These are phyloP conservation scores for Brachionus plicatilis DNA, from an alignment of 1,140 invertebrate species.

Conservation along the genomic window DNA sequence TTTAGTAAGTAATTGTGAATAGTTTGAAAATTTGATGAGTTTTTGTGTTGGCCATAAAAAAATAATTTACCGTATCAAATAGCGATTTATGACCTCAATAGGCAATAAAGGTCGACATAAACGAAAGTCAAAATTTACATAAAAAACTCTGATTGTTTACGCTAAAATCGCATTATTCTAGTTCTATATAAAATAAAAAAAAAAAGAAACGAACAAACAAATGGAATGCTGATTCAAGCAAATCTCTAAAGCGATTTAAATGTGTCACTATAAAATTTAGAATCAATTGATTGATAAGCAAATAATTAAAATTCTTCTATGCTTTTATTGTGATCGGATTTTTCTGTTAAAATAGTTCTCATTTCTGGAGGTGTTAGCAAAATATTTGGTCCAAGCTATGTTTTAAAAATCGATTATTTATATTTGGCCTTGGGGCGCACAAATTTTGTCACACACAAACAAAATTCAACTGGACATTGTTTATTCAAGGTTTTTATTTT, in stretches of 20 bases:
- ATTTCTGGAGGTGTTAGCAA: slow-evolving; percentile 25
- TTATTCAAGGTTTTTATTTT: background rate
- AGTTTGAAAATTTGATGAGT: background rate
- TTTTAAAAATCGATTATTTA: background rate
- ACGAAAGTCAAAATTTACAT: slow-evolving; percentile 32
- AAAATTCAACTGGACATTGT: background rate
- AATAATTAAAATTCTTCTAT: slow-evolving; percentile 26
- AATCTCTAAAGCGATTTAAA: slow-evolving; percentile 11
- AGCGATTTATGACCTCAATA: slow-evolving; percentile 22
- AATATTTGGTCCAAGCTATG: background rate
- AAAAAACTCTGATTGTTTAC: slow-evolving; percentile 9
- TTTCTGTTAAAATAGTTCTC: background rate
- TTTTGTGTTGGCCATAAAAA: background rate
- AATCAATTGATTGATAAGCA: slow-evolving; percentile 35
- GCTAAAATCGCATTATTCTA: background rate
- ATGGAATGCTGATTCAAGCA: slow-evolving; percentile 21
- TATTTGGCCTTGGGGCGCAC: background rate
- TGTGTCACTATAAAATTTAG: background rate
- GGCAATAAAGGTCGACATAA: slow-evolving; percentile 10
- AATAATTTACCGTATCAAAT: slow-evolving; percentile 39
- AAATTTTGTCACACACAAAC: background rate
- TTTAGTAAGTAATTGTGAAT: slow-evolving; percentile 2
- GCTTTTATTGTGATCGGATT: background rate
- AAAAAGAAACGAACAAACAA: background rate
- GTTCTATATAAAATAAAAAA: background rate